Evolutionary conservation across 2,797 vertebrate genomes (phyloP), one percentile per base, ranked within the genome.

Genomic region (Percopsis omiscomaycus): DNA sequence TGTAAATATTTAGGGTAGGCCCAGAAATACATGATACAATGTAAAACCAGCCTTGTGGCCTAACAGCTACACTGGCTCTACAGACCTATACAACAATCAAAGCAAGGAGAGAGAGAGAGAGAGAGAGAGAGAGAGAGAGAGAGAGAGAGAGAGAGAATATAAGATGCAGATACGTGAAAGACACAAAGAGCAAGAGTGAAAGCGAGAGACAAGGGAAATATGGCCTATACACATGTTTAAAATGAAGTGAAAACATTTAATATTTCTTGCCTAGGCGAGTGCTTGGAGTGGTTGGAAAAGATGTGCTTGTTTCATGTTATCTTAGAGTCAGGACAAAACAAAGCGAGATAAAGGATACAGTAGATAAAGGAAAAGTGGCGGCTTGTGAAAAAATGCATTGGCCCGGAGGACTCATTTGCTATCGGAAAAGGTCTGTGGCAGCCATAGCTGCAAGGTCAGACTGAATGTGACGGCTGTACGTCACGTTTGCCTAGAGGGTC

Each of bases 1-100:
- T 73, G 61, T 84, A 81, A 85, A 87, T 88, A 77, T 88, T 89
- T 86, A 81, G 46, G 52, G 16, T 53, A 15, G 37, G 50, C 30
- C 55, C 22, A 28, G 46, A 62, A 32, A 12, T 52, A 52, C 54
- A 45, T 27, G 59, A 60, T 42, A 15, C 48, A 46, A 28, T 48
- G 64, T 53, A 71, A 69, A 55, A 52, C 22, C 53, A 53, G 29
- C 37, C 55, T 58, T 16, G 0, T 28, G 62, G 69, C 61, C 28
- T 13, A 55, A 46, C 79, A 77, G 84, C 84, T 84, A 75, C 64
- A 70, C 69, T 50, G 16, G 58, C 47, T 77, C 77, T 67, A 5
- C 3, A 32, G 15, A 16, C 3, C n/a, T 5, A 16, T 13, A 42
- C 1, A 56, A 10, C 13, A 6, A 47, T 27, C 4, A 28, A 29